Percentiles rank a stretch among this genome's conserved stretches.
Conservation (phyloP, 2,113 vertebrate genomes). For the Forbesichthys agassizii region DNA sequence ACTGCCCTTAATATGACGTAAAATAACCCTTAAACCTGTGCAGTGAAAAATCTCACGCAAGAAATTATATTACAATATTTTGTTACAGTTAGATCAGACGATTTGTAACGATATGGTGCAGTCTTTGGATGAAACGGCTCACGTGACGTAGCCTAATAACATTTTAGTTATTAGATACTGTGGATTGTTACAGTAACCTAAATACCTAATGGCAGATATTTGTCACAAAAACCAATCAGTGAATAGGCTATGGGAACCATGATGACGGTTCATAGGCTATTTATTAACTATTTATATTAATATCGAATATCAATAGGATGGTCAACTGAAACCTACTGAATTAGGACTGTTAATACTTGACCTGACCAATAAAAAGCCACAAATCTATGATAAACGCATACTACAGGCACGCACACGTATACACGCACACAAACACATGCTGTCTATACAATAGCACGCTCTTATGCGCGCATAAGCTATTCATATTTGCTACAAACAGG, state of each 20-base stretch:
- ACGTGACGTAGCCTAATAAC: no score
- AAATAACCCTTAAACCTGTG: slow-evolving; percentile 16
- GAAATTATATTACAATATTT: neutral
- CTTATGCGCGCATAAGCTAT: neutral
- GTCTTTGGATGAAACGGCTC: no score
- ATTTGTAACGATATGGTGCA: no score
- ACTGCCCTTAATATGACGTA: slow-evolving; percentile 62
- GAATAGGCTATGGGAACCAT: neutral
- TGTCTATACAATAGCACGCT: neutral
- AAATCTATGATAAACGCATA: neutral
- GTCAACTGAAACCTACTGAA: neutral
- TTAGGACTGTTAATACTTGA: neutral
- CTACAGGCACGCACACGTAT: neutral
- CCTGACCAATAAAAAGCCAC: no score
- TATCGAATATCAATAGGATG: neutral
- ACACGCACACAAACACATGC: slow-evolving; percentile 1
- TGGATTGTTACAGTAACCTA: neutral
- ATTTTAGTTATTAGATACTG: neutral
- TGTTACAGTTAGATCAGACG: no score
- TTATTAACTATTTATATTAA: neutral
- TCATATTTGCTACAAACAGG: neutral
- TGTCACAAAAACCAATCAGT: neutral
- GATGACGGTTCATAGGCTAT: neutral
- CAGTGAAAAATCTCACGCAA: slow-evolving; percentile 7
- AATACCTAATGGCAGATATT: no score